A percentile compares a stretch with the other conserved stretches of the same genome.
These are phyloP conservation scores for Alcis repandata DNA, from an alignment of 2,888 invertebrate genomes.

Conservation along the genomic window DNA sequence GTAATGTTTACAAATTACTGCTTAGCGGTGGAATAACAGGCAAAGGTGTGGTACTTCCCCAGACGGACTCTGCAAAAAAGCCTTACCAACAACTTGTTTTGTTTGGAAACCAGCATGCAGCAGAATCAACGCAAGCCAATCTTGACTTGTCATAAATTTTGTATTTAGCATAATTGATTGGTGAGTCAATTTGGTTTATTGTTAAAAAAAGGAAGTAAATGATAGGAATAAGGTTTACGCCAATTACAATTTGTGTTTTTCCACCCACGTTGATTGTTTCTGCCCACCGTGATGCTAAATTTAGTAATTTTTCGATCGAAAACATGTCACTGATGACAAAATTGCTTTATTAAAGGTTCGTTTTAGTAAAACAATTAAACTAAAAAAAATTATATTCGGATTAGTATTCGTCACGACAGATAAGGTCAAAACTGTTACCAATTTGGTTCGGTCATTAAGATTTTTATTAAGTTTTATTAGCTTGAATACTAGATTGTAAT, in stretches of 20 bases:
- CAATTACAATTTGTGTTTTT: neutral
- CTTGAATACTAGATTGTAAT: conserved; percentile 5
- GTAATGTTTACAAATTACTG: too few relatives aligned
- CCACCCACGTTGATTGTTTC: conserved; percentile 6
- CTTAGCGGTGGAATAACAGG: too few relatives aligned
- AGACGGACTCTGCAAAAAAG: too few relatives aligned
- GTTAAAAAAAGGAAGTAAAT: neutral
- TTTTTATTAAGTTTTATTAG: conserved; percentile 12
- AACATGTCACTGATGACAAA: conserved; percentile 3
- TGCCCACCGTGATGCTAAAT: neutral
- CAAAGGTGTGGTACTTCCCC: too few relatives aligned
- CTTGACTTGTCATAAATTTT: too few relatives aligned
- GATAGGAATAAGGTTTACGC: neutral
- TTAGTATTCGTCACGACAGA: neutral
- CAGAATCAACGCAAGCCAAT: too few relatives aligned
- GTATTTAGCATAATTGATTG: too few relatives aligned
- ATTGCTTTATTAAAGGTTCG: neutral
- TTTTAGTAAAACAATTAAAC: conserved; percentile 9
- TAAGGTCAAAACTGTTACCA: conserved; percentile 35
- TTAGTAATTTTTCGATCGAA: neutral
- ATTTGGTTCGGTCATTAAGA: conserved; percentile 31
- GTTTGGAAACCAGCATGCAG: too few relatives aligned
- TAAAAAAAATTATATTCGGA: neutral
- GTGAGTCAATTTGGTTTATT: too few relatives aligned
- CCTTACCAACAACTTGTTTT: too few relatives aligned